Percentiles rank a stretch among this genome's conserved stretches.
These are phyloP conservation scores for Pygmarrhopalites habei DNA, from an alignment of 1,140 invertebrate genomes.

Conservation along the genomic window DNA sequence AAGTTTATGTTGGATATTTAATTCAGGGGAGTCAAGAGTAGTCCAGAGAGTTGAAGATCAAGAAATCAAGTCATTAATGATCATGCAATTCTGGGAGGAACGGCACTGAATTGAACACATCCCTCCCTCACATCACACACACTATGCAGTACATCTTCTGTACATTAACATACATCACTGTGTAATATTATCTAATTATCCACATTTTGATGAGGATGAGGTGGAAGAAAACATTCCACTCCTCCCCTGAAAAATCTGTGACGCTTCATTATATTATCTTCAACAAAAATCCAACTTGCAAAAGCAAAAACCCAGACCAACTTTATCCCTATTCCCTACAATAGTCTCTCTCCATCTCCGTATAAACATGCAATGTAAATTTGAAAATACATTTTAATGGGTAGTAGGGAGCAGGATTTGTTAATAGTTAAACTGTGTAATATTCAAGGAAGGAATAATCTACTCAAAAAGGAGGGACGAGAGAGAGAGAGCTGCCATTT, in stretches of 20 bases:
- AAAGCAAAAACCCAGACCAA: neutral
- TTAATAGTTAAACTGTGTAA: neutral
- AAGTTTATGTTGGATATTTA: neutral
- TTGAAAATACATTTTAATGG: neutral
- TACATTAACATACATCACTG: no score
- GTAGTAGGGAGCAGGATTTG: neutral
- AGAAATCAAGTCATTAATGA: neutral
- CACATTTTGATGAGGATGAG: neutral
- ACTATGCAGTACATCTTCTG: no score
- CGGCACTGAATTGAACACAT: neutral
- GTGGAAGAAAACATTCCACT: neutral
- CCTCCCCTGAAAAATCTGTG: neutral
- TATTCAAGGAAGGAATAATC: neutral
- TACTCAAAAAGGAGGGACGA: neutral
- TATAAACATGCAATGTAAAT: neutral
- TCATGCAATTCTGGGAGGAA: neutral
- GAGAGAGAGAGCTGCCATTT: neutral
- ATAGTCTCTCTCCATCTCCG: neutral
- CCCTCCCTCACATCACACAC: neutral
- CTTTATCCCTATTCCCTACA: neutral
- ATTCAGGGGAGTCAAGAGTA: neutral
- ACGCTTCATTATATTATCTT: neutral
- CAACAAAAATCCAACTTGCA: no score
- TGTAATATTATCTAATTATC: neutral
- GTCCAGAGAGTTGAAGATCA: neutral